Evolutionary conservation across 2,888 invertebrate species (phyloP).

Genomic region (Drosophila gaucha): DNA sequence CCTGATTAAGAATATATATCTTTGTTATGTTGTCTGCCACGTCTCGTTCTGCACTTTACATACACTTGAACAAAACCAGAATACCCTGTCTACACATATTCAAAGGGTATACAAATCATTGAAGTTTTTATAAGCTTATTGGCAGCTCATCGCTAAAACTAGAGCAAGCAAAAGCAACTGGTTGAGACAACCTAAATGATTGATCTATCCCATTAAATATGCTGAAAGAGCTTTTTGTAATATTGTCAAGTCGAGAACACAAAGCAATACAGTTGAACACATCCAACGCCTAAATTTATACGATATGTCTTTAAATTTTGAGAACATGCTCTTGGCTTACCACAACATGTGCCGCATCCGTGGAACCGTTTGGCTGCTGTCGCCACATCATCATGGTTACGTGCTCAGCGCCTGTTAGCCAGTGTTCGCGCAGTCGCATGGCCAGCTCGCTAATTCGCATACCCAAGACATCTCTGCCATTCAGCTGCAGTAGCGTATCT

Average conservation of each 20-base stretch:
- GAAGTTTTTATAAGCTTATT: too few relatives aligned
- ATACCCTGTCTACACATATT: neutral
- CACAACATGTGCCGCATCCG: conserved; percentile 64
- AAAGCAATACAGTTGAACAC: too few relatives aligned
- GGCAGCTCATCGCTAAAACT: too few relatives aligned
- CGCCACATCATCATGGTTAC: conserved; percentile 83
- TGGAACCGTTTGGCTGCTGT: conserved; percentile 66
- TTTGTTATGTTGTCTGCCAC: too few relatives aligned
- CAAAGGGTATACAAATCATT: neutral
- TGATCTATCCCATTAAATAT: too few relatives aligned
- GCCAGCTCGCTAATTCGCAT: conserved; percentile 83
- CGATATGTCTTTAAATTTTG: too few relatives aligned
- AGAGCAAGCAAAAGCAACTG: too few relatives aligned
- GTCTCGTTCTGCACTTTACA: neutral
- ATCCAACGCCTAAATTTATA: too few relatives aligned
- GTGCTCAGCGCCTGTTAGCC: conserved; percentile 80
- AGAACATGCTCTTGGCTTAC: too few relatives aligned
- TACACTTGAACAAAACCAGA: neutral
- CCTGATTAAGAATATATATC: neutral
- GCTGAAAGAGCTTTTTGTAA: too few relatives aligned
- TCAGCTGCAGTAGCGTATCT: conserved; percentile 88
- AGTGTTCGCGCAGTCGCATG: conserved; percentile 78
- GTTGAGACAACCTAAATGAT: too few relatives aligned
- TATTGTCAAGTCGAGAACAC: too few relatives aligned
- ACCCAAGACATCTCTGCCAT: conserved; percentile 83